Percentiles rank a stretch among this genome's conserved stretches.
Evolutionary conservation across 2,888 invertebrate genomes (phyloP).

Genomic region (Macrosoma leucophasiata): DNA sequence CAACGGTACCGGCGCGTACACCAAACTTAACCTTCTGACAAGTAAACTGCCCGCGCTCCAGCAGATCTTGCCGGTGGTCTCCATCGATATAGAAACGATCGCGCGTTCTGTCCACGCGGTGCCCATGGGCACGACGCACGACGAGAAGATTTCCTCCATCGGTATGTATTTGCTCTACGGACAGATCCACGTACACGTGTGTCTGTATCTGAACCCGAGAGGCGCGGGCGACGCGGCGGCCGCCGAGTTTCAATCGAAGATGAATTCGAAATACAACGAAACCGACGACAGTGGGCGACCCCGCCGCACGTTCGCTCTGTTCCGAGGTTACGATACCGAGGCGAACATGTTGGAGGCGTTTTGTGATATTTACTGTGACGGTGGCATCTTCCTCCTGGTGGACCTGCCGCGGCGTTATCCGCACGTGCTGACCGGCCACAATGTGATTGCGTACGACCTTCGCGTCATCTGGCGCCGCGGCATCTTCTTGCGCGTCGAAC

Average conservation of each 20-base stretch:
- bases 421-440: slow-evolving; percentile 4
- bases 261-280: slow-evolving; percentile 3
- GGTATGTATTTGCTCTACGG: slow-evolving; percentile 1
- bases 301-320: slow-evolving; percentile 3
- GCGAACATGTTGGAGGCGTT: slow-evolving; percentile 2
- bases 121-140: slow-evolving; percentile 5
- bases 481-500: slow-evolving; percentile 1
- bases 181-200: slow-evolving; percentile 5
- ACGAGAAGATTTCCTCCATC: slow-evolving; percentile 7
- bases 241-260: slow-evolving; percentile 3
- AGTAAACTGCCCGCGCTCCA: background rate
- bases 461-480: slow-evolving; percentile 4
- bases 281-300: background rate
- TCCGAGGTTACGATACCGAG: slow-evolving; percentile 5
- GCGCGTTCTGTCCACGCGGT: slow-evolving; percentile 1
- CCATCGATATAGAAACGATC: slow-evolving; percentile 5
- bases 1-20: slow-evolving; percentile 1
- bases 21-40: slow-evolving; percentile 5
- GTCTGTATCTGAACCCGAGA: slow-evolving; percentile 3
- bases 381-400: slow-evolving; percentile 4
- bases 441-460: slow-evolving; percentile 3
- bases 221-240: slow-evolving; percentile 3
- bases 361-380: slow-evolving; percentile 2
- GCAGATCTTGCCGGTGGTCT: slow-evolving; percentile 3
- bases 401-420: slow-evolving; percentile 3